Percentiles rank a stretch among this genome's conserved stretches.
Conservation (phyloP, 2,113 vertebrate genomes). For the Nothocercus julius region DNA sequence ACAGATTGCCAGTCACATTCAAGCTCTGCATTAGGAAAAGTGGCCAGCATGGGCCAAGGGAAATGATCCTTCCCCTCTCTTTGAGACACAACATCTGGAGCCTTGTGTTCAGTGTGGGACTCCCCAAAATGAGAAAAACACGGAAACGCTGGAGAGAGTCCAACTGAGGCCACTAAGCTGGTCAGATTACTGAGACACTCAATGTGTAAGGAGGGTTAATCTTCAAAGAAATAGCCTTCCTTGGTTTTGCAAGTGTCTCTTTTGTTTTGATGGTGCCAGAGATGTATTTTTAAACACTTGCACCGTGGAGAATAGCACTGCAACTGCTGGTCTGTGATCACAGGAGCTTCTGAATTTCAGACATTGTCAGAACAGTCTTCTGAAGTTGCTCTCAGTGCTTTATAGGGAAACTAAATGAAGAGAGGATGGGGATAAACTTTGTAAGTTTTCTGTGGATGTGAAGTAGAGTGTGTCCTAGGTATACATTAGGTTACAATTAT, state of each 20-base stretch:
- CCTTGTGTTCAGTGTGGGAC: neutral
- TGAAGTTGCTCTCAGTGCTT: no score
- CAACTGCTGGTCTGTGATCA: neutral
- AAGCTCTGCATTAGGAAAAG: neutral
- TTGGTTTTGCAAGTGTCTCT: neutral
- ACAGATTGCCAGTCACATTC: neutral
- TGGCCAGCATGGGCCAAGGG: neutral
- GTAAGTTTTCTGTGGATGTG: neutral
- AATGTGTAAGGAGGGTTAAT: neutral
- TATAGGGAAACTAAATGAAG: neutral
- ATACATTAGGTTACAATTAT: neutral
- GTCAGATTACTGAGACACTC: neutral
- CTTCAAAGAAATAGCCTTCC: neutral
- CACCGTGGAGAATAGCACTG: neutral
- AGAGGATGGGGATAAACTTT: neutral
- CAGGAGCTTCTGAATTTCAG: neutral
- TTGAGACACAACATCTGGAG: neutral
- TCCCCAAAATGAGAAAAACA: accelerated
- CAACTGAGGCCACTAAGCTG: no score
- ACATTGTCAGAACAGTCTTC: neutral
- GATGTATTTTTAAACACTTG: neutral
- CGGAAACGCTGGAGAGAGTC: neutral
- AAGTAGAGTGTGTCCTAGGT: neutral
- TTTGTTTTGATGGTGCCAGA: neutral
- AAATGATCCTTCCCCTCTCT: accelerated